Conservation (phyloP, 2,797 vertebrate genomes). For the Trachops cirrhosus region DNA sequence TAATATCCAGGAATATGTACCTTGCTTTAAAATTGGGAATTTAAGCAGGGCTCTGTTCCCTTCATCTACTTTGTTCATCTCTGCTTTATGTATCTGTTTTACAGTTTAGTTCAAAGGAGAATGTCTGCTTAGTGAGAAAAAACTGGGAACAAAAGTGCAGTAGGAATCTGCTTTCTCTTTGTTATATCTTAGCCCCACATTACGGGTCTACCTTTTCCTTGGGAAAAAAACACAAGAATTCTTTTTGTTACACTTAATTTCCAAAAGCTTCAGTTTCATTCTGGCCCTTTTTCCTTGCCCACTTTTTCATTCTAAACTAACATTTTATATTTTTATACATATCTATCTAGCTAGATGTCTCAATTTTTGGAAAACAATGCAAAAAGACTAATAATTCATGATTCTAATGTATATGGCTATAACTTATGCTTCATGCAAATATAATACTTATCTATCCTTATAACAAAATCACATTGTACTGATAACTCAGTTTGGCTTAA, state of each 20-base stretch:
- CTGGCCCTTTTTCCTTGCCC: not conserved
- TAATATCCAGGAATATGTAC: not conserved
- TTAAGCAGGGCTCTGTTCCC: not conserved
- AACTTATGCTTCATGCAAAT: not conserved
- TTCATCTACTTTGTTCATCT: not conserved
- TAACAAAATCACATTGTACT: not conserved
- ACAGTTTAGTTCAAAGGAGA: not conserved
- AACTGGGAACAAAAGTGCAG: not conserved
- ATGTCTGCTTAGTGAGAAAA: not conserved
- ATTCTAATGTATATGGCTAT: not conserved
- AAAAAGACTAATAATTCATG: not conserved
- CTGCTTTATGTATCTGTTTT: not conserved
- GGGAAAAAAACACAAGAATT: not conserved
- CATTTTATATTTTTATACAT: not conserved
- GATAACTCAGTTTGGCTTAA: not conserved
- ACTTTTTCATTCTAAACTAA: conserved; percentile 3
- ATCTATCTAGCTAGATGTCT: not conserved
- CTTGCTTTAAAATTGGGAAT: not conserved
- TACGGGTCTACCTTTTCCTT: not conserved
- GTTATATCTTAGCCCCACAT: not conserved
- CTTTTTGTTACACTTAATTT: not conserved
- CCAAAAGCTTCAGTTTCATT: not conserved
- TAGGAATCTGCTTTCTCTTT: not conserved
- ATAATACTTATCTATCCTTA: not conserved
- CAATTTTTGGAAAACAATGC: not conserved